phyloP scores from a whole-genome alignment of 2,888 invertebrate species.

The Ischnus inquisitorius region DNA sequence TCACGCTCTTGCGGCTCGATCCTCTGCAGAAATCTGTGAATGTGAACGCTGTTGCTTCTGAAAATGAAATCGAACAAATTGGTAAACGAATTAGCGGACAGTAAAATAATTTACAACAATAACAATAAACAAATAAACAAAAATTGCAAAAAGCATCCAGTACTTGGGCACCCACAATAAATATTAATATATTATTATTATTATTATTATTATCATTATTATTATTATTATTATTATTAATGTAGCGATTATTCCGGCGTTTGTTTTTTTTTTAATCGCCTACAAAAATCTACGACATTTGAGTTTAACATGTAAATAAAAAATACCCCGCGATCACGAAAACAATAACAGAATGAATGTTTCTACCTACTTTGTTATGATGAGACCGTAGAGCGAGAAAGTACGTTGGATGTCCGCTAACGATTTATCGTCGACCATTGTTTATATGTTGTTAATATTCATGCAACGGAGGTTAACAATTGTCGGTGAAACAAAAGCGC shows the following conservation, averaged over 20 bases:
- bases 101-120: not conserved
- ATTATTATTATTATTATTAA: too few species aligned
- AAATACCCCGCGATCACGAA: conserved; percentile 11
- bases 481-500: conserved; percentile 19
- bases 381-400: conserved; percentile 92
- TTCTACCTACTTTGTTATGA: conserved; percentile 87
- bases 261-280: not conserved
- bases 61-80: conserved; percentile 70
- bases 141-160: too few species aligned
- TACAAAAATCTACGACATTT: too few species aligned
- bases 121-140: too few species aligned
- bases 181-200: too few species aligned
- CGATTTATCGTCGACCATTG: conserved; percentile 85
- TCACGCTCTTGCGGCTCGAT: conserved; percentile 88
- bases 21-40: conserved; percentile 90
- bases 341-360: conserved; percentile 28
- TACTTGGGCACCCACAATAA: too few species aligned
- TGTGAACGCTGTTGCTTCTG: conserved; percentile 91
- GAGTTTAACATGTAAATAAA: not conserved
- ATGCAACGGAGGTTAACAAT: conserved; percentile 38
- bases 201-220: too few species aligned
- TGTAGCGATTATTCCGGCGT: conserved; percentile 40
- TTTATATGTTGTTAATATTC: not conserved
- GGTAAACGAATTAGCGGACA: conserved; percentile 14
- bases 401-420: conserved; percentile 89